A percentile compares a stretch with the other conserved stretches of the same genome.
These are phyloP conservation scores for Daptonema setosum DNA, from an alignment of 2,888 invertebrate species.

Conservation along the genomic window DNA sequence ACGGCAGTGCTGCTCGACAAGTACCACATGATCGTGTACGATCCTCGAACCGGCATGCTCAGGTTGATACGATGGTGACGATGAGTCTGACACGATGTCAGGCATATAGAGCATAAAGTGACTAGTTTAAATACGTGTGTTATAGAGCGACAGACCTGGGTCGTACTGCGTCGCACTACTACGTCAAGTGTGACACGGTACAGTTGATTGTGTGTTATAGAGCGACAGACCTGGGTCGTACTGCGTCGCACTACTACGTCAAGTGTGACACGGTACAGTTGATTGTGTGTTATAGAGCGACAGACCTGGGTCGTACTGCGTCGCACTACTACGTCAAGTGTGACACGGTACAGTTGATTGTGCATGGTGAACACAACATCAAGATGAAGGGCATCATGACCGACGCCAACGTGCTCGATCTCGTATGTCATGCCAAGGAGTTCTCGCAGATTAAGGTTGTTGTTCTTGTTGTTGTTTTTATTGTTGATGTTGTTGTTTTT, in stretches of 20 bases:
- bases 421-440: constrained; percentile 76
- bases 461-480: too few relatives aligned
- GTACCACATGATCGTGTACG: constrained; percentile 78
- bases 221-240: constrained; percentile 72
- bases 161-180: constrained; percentile 85
- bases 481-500: too few relatives aligned
- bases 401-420: constrained; percentile 38
- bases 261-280: constrained; percentile 82
- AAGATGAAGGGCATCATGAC: constrained; percentile 40
- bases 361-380: constrained; percentile 39
- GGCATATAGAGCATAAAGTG: too few relatives aligned
- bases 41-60: constrained; percentile 33
- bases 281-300: too few relatives aligned
- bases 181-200: constrained; percentile 84
- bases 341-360: constrained; percentile 47
- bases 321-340: constrained; percentile 92
- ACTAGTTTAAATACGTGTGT: too few relatives aligned
- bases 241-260: constrained; percentile 90
- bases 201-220: too few relatives aligned
- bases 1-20: constrained; percentile 69
- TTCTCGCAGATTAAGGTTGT: constrained; percentile 56
- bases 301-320: constrained; percentile 76
- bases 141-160: constrained; percentile 74
- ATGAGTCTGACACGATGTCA: too few relatives aligned
- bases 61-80: too few relatives aligned